Evolutionary conservation across 2,888 invertebrate species (phyloP), one percentile per base, ranked within the genome.

Genomic region (Argyresthia albistria): DNA sequence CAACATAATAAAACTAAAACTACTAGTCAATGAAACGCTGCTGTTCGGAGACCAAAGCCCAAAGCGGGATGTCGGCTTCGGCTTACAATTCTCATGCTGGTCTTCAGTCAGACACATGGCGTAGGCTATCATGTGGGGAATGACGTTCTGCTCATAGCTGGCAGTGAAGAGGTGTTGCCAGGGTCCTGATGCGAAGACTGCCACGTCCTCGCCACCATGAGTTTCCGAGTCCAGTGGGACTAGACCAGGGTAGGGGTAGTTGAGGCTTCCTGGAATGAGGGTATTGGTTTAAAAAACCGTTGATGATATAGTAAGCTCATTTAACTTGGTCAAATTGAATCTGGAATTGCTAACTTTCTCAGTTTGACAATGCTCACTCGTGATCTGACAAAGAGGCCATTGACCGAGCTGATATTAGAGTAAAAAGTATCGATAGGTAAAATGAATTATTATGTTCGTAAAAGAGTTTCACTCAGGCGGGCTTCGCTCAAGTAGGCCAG

Each of bases 81-180:
- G 54, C 8, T 54, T 55, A 54, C 87, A 87, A 53, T 82, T 83
- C 11, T 69, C 75, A 59, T 90, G 89, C 55, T 76, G 77, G 35
- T 89, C 83, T 1, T 83, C 73, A 0, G 91, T 89, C 0, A 93
- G 76, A 60, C 94, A 94, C 64, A 93, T 89, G 1, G 94, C 93
- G 62, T 91, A 95, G 0, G 89, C 91, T 81, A 94, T 91, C 16
- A 93, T 89, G 64, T 95, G 93, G 0, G 95, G 93, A 11, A 96
- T 91, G 54, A 91, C 89, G 65, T 90, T 91, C 70, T 96, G 94
- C 63, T 96, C 95, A 62, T 92, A 92, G 51, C 91, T 91, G 14
- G 95, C 93, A 0, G 92, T 91, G 72, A 96, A 94, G 4, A 96
- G 88, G 66, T 95, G 95, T 36, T 94, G 89, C 90, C 92, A 93